Percentiles rank a stretch among this genome's conserved stretches.
These are phyloP conservation scores for Lithophane socia DNA, from an alignment of 2,888 invertebrate species.

Conservation along the genomic window DNA sequence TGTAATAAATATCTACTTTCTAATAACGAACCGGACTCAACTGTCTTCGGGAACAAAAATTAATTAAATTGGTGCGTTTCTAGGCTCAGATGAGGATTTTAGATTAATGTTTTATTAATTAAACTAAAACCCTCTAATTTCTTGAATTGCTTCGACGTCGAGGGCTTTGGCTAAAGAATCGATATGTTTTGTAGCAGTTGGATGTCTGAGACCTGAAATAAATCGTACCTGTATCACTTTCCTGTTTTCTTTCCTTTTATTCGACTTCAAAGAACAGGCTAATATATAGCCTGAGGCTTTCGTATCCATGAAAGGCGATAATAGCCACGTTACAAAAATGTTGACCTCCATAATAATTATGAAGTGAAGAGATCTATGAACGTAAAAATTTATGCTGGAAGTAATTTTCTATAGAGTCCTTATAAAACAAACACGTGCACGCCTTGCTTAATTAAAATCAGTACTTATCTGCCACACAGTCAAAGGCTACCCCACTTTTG, in stretches of 20 bases:
- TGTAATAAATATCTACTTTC: not conserved
- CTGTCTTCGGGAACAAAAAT: conserved; percentile 6
- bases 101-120: conserved; percentile 31
- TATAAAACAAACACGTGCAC: conserved; percentile 1
- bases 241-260: conserved; percentile 5
- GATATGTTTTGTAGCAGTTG: conserved; percentile 26
- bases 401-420: not conserved
- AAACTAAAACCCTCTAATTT: conserved; percentile 14
- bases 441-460: conserved; percentile 47
- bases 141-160: conserved; percentile 21
- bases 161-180: not conserved
- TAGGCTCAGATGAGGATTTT: conserved; percentile 6
- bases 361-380: not conserved
- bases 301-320: not conserved
- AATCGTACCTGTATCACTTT: not conserved
- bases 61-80: conserved; percentile 12
- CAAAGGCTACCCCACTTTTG: conserved; percentile 50
- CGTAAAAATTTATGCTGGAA: not conserved
- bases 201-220: conserved; percentile 21
- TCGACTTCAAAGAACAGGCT: not conserved
- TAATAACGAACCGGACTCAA: conserved; percentile 3
- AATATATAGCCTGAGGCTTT: not conserved
- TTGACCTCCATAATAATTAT: not conserved
- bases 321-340: not conserved
- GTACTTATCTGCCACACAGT: conserved; percentile 34